Base-by-base conservation (phyloP, 2,888 invertebrate species). In the Brachyptera putata region DNA sequence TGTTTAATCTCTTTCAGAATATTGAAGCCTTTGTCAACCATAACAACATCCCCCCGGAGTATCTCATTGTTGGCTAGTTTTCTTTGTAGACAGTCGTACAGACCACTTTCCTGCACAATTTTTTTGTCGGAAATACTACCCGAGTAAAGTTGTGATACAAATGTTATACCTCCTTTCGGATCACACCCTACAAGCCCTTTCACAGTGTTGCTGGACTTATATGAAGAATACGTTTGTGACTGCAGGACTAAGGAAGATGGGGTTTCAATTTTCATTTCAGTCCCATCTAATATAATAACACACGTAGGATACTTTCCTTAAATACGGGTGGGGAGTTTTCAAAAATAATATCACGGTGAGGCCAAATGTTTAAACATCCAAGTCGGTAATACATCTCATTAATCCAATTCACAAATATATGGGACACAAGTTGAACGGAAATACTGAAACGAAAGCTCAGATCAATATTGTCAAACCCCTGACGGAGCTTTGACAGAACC, bases 281-380 rank as follows among this genome's bases (percentile, higher is more conserved):
- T 56, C 21, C 41, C 56, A 39, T 56, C 56, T 14, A 56, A 37
- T 25, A 39, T 56, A 21, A 56, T 14, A 2, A 56, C 56, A 18
- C 36, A 36, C n/a, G 24, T 16, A 2, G 56, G 21, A 43, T 41
- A 13, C 13, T 37, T 37, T 56, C 24, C 24, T 22, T 39, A 16
- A 56, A 56, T 7, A 21, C 39, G 16, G 22, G 36, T 18, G 56
- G 56, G 16, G 56, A 11, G 41, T 41, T 25, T 56, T 41, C 14
- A 11, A 56, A 11, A 11, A 56, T 56, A 16, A 22, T 41, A 24
- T 56, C 56, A 9, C 56, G 13, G 37, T 56, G 56, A 39, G 56
- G 56, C 41, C 41, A 56, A 39, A 56, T 56, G 18, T 37, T 56
- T 9, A 56, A 56, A 22, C 56, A 56, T 24, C 56, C 56, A 18